phyloP scores from a whole-genome alignment of 1,140 invertebrate species.

The Heliconius hewitsoni region DNA sequence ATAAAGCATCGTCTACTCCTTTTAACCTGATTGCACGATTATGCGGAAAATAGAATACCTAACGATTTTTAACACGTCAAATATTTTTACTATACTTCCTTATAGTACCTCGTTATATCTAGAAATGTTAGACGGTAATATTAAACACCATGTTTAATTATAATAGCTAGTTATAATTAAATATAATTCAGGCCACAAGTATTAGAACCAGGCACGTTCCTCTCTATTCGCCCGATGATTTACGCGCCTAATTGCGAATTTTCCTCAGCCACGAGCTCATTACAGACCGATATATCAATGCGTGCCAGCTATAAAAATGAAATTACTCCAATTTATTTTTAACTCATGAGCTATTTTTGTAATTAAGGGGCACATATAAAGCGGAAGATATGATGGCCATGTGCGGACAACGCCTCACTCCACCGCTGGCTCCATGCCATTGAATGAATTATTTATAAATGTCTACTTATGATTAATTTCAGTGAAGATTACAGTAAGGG shows the following conservation, averaged over 20 bases:
- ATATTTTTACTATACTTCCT: too few species aligned
- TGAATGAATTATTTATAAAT: slow-evolving; percentile 51
- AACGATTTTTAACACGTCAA: too few species aligned
- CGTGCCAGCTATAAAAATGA: slow-evolving; percentile 27
- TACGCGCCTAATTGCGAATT: slow-evolving; percentile 25
- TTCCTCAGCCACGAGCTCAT: slow-evolving; percentile 22
- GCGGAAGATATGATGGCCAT: slow-evolving; percentile 57
- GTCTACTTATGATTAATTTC: slow-evolving; percentile 46
- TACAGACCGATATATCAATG: slow-evolving; percentile 28
- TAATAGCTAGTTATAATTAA: background rate
- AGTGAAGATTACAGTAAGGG: slow-evolving; percentile 17
- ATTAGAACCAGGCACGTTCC: background rate
- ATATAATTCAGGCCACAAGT: background rate
- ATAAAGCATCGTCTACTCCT: too few species aligned
- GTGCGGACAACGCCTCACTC: slow-evolving; percentile 45
- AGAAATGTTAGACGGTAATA: background rate
- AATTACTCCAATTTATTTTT: slow-evolving; percentile 42
- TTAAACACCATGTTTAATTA: background rate
- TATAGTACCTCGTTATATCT: too few species aligned
- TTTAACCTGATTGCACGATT: too few species aligned
- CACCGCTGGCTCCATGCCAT: slow-evolving; percentile 45
- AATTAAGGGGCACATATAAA: slow-evolving; percentile 47
- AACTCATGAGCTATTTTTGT: slow-evolving; percentile 40
- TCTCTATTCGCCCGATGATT: background rate
- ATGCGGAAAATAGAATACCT: too few species aligned